phyloP scores from a whole-genome alignment of 2,888 invertebrate genomes.

The Caenorhabditis becei region DNA sequence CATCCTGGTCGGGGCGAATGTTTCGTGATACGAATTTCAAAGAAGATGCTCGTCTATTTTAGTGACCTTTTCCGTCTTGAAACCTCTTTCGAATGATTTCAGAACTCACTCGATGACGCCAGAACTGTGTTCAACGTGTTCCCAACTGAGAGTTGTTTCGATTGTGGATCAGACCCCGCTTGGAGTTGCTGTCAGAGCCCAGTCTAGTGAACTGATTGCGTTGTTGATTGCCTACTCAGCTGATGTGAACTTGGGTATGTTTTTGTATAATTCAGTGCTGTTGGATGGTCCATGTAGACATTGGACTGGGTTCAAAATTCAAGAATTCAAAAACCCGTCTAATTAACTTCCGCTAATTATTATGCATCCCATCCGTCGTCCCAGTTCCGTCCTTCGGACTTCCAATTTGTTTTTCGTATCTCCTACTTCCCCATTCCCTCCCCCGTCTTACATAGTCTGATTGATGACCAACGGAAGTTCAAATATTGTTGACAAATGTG shows the following conservation, averaged over 20 bases:
- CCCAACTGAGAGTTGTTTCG: conserved; percentile 83
- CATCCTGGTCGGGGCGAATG: not conserved
- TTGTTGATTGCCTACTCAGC: conserved; percentile 85
- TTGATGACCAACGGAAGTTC: conserved; percentile 7
- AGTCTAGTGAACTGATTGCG: conserved; percentile 84
- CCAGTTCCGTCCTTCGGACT: not conserved
- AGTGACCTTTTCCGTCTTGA: not conserved
- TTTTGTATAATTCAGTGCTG: not conserved
- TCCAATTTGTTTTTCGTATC: not conserved
- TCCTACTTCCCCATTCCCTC: not conserved
- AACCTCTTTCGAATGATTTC: conserved; percentile 35
- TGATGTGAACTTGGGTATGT: conserved; percentile 82
- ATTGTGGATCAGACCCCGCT: conserved; percentile 84
- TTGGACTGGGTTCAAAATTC: no score
- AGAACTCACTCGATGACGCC: conserved; percentile 78
- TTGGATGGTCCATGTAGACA: no score
- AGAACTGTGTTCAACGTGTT: conserved; percentile 83
- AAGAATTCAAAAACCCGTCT: no score
- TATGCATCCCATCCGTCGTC: no score
- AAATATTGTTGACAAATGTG: conserved; percentile 13
- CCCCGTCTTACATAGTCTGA: not conserved
- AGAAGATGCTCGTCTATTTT: not conserved
- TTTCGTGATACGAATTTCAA: conserved; percentile 18
- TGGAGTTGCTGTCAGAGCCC: conserved; percentile 85
- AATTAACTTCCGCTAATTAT: not conserved